Base-by-base conservation (phyloP, 2,797 vertebrate genomes). In the Microctenopoma stevenorrisi region DNA sequence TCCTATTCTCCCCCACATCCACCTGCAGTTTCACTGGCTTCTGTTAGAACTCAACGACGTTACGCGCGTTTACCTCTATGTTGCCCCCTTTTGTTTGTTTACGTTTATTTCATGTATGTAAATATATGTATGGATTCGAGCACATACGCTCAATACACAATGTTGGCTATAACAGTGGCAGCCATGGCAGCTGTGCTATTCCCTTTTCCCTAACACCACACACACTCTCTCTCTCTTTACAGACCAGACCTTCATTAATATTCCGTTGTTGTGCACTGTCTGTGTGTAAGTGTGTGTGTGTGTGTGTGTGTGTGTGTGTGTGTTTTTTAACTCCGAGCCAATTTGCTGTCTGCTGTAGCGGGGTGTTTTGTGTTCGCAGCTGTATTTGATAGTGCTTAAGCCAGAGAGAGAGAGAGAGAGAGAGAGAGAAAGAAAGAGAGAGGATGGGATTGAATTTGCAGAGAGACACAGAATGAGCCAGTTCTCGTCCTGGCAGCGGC, bases 331-430 rank as follows among this genome's bases (percentile, higher is more conserved):
- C 91, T 93, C 88, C 16, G 90, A 92, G 93, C 92, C 94, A 93
- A 89, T 94, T 94, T 95, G 93, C 94, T 93, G 92, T 94, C 89
- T 93, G 90, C 89, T 73, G 79, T 76, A 90, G 90, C 72, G 83
- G 81, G 87, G 85, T 94, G 91, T 94, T 95, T 94, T 94, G 94
- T 94, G 92, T 95, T 93, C 73, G 93, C 96, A 96, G 95, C 95
- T 96, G 95, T 94, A 90, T 95, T 95, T 94, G 94, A 94, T 94
- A 90, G 94, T 78, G 91, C 91, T 63, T 65, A 72, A 82, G 86
- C 85, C 84, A 87, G 83, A 76, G 56, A 78, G 72, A 40, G 52
- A 76, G 56, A 78, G 72, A 40, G 52, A 47, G 55, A 54, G 56
- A 6, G 61, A 40, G 58, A 26, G 43, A 7, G 55, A 51, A 73